phyloP scores from a whole-genome alignment of 1,140 invertebrate genomes.

The Hylyphantes graminicola region DNA sequence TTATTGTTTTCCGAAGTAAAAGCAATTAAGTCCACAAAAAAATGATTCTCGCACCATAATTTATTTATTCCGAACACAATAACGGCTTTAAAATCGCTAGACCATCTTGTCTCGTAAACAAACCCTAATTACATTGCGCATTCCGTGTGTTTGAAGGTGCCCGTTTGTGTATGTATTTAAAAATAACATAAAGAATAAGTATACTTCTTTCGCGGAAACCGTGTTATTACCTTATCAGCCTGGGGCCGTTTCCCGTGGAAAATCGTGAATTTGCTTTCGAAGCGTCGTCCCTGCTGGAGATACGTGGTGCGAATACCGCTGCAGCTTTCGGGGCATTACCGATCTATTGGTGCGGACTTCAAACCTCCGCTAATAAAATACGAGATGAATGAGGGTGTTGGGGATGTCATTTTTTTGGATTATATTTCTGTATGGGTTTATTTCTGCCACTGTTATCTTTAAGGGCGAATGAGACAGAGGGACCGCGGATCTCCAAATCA shows the following conservation, averaged over 20 bases:
- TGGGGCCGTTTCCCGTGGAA: slow-evolving; percentile 9
- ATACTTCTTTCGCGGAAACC: slow-evolving; percentile 2
- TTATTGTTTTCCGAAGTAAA: too few species aligned
- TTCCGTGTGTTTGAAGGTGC: slow-evolving; percentile 4
- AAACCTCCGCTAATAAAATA: neutral
- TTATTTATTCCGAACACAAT: too few species aligned
- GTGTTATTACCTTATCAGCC: slow-evolving; percentile 34
- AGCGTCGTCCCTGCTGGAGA: neutral
- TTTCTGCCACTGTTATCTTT: too few species aligned
- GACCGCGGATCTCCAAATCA: too few species aligned
- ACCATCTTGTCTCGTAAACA: slow-evolving; percentile 13
- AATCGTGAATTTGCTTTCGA: slow-evolving; percentile 30
- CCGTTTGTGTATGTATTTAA: slow-evolving; percentile 27
- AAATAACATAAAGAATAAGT: slow-evolving; percentile 25
- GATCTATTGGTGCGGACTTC: too few species aligned
- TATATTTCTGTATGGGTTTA: too few species aligned
- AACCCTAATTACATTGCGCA: slow-evolving; percentile 17
- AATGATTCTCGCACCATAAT: too few species aligned
- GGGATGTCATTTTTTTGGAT: neutral
- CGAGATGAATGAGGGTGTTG: neutral
- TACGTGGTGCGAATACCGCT: slow-evolving; percentile 28
- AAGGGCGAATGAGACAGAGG: too few species aligned
- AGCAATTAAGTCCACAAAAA: too few species aligned
- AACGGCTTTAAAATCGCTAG: too few species aligned
- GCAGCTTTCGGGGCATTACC: too few species aligned